A percentile compares a stretch with the other conserved stretches of the same genome.
These are phyloP conservation scores for Trinectes maculatus DNA, from an alignment of 2,113 vertebrate species.

Conservation along the genomic window DNA sequence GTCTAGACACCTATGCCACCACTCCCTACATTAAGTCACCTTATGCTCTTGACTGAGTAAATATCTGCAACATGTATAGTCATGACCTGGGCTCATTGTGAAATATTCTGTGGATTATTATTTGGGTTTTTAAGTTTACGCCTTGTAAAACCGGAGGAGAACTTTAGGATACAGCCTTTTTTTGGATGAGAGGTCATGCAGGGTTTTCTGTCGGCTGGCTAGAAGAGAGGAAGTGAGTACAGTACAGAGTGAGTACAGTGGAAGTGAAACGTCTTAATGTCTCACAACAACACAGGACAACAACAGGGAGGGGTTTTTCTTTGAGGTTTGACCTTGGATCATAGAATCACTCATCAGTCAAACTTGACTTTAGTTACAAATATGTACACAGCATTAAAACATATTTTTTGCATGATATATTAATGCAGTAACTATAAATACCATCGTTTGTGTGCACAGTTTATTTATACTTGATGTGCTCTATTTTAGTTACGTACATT, in stretches of 20 bases:
- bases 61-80: neutral
- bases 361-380: too few relatives aligned
- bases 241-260: neutral
- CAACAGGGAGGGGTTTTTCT: conserved; percentile 2
- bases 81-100: neutral
- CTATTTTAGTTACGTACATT: too few relatives aligned
- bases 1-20: too few relatives aligned
- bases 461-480: too few relatives aligned
- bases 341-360: too few relatives aligned
- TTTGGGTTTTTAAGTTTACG: too few relatives aligned
- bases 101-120: neutral
- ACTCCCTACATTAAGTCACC: neutral
- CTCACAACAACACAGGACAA: neutral
- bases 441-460: too few relatives aligned
- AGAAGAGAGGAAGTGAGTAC: conserved; percentile 9
- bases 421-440: too few relatives aligned
- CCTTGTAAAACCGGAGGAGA: neutral
- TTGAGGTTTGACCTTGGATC: neutral
- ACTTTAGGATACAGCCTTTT: neutral
- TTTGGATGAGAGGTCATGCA: neutral
- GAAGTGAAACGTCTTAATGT: neutral
- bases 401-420: too few relatives aligned
- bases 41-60: neutral
- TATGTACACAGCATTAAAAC: too few relatives aligned
- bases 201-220: neutral